phyloP scores from a whole-genome alignment of 1,140 invertebrate genomes.

The Papilio dardanus region DNA sequence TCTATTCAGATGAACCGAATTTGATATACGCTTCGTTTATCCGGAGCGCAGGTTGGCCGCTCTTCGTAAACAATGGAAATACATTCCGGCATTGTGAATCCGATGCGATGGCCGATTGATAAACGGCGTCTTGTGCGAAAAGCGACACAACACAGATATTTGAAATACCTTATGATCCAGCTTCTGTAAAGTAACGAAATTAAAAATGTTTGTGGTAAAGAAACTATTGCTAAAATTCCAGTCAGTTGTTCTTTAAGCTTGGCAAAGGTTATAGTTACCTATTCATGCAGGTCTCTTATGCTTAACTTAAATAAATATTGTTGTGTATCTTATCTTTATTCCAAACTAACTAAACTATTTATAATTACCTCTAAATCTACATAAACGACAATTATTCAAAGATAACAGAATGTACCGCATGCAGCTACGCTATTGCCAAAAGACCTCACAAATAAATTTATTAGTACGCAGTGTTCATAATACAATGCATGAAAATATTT shows the following conservation, averaged over 20 bases:
- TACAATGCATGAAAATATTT: neutral
- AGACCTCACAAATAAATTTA: conserved; percentile 3
- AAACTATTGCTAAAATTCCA: neutral
- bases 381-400: neutral
- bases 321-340: conserved; percentile 11
- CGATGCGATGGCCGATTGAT: conserved; percentile 40
- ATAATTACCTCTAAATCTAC: neutral
- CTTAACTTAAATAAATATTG: neutral
- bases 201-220: neutral
- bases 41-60: conserved; percentile 39
- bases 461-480: conserved; percentile 6
- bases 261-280: neutral
- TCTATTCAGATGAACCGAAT: conserved; percentile 40
- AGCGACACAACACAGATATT: conserved; percentile 12
- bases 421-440: conserved; percentile 9
- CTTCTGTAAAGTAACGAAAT: conserved; percentile 16
- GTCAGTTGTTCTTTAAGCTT: neutral
- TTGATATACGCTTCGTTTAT: conserved; percentile 41
- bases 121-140: conserved; percentile 38
- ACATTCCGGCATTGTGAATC: conserved; percentile 45
- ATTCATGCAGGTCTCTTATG: neutral
- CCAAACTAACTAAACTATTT: neutral
- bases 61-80: conserved; percentile 47
- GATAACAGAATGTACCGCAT: neutral
- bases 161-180: neutral